Base-by-base conservation (phyloP, 2,797 vertebrate genomes). In the Xenops minutus region DNA sequence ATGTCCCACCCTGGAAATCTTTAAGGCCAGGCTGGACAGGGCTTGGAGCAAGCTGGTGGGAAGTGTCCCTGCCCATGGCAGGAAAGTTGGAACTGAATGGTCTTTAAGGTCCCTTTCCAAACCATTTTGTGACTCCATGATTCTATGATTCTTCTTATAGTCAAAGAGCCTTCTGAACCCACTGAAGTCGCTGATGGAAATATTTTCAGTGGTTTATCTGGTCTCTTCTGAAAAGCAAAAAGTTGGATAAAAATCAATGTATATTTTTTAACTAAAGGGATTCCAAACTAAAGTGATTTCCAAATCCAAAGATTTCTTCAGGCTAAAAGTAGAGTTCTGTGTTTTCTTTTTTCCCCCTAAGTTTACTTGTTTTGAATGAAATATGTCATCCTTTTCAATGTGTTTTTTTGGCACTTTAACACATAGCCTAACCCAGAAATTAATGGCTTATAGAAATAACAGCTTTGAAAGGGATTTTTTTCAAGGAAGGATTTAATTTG, bases 401-500 rank as follows among this genome's bases (percentile, higher is more conserved):
- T 76, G 36, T 10, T 41, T 67, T 92, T 92, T 88, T 88, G 67
- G 48, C 92, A 91, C 83, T 91, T 93, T 87, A 91, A 61, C 67
- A 80, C 68, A 56, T 39, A 79, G 41, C 22, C 41, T 75, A 85
- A 82, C 48, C 18, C 56, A 91, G 49, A 85, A 92, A 74, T 79
- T 82, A 89, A 71, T 67, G 64, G 30, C 23, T 76, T 91, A 85
- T 80, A 88, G 87, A 96, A 93, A 93, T 72, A 91, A 64, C 24
- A 82, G 43, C 37, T 87, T 68, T 77, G 67, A 95, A 92, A 83
- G 23, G 32, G 21, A 32, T 72, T 72, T 88, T 87, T 88, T 88
- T 58, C 73, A 74, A 87, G 54, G 59, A 88, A 91, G 37, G 64
- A 49, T 92, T 95, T 95, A 6, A 32, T 85, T 88, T 73, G 22